Percentiles rank a stretch among this genome's conserved stretches.
These are phyloP conservation scores for Propithecus deckenii DNA, from an alignment of 2,797 vertebrate species.

Conservation along the genomic window DNA sequence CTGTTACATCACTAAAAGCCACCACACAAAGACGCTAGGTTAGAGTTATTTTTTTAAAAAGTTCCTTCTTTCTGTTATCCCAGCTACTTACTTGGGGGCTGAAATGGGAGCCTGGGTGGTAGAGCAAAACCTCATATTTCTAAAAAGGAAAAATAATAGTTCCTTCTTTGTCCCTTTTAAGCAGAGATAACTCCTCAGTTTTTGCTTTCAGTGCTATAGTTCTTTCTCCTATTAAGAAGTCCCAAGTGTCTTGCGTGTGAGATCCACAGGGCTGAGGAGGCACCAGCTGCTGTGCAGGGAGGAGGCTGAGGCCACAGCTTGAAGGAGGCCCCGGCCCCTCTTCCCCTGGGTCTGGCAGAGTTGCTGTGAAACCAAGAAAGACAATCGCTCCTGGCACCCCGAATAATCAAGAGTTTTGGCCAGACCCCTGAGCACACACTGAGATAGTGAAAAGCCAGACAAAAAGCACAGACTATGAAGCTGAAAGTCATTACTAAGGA, in stretches of 20 bases:
- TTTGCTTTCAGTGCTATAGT: neutral
- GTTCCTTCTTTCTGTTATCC: neutral
- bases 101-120: no score
- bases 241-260: neutral
- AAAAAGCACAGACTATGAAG: constrained; percentile 80
- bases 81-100: no score
- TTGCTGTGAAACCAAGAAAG: neutral
- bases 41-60: neutral
- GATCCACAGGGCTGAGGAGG: neutral
- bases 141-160: no score
- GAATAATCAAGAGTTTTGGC: constrained; percentile 55
- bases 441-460: constrained; percentile 12
- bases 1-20: neutral
- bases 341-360: constrained; percentile 3
- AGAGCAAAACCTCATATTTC: no score
- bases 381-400: neutral
- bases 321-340: neutral
- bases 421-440: constrained; percentile 40
- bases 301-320: neutral
- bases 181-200: neutral
- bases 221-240: neutral
- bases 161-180: neutral
- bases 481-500: constrained; percentile 85
- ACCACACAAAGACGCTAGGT: neutral
- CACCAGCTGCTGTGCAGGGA: neutral